These are phyloP conservation scores for Ormia ochracea DNA, from an alignment of 2,888 invertebrate species.

Conservation along the genomic window DNA sequence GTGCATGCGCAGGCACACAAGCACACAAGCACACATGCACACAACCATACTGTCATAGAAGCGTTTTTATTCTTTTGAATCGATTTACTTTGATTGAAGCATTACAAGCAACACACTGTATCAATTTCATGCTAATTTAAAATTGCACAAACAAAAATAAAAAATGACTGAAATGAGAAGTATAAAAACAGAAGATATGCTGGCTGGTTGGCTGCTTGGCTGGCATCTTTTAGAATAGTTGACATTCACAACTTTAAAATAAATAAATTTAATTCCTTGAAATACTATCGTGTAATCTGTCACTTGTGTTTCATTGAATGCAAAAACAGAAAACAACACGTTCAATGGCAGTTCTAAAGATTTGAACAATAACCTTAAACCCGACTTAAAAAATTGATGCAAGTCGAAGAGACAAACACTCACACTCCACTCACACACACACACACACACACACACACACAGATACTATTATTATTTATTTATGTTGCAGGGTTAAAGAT, in stretches of 20 bases:
- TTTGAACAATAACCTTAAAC: slow-evolving; percentile 50
- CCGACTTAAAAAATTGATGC: slow-evolving; percentile 17
- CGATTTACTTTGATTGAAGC: slow-evolving; percentile 54
- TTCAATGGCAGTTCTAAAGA: slow-evolving; percentile 24
- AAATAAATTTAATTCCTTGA: slow-evolving; percentile 57
- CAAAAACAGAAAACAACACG: slow-evolving; percentile 34
- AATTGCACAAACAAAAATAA: slow-evolving; percentile 24
- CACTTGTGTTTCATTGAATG: slow-evolving; percentile 56
- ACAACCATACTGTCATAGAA: background rate
- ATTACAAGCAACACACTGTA: slow-evolving; percentile 44
- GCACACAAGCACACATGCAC: too few relatives aligned
- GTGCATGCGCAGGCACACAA: too few relatives aligned
- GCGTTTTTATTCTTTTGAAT: slow-evolving; percentile 36
- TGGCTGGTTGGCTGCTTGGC: slow-evolving; percentile 20
- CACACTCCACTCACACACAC: background rate
- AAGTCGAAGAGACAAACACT: background rate
- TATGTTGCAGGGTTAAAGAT: slow-evolving; percentile 10
- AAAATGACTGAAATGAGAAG: background rate
- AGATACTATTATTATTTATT: background rate
- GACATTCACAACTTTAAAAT: slow-evolving; percentile 46
- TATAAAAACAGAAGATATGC: slow-evolving; percentile 6
- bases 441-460: background rate
- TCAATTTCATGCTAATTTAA: slow-evolving; percentile 56
- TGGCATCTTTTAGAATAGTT: slow-evolving; percentile 49
- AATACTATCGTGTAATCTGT: slow-evolving; percentile 63